Evolutionary conservation across 2,113 vertebrate genomes (phyloP), one percentile per base, ranked within the genome.

Genomic region (Pseudonaja textilis): DNA sequence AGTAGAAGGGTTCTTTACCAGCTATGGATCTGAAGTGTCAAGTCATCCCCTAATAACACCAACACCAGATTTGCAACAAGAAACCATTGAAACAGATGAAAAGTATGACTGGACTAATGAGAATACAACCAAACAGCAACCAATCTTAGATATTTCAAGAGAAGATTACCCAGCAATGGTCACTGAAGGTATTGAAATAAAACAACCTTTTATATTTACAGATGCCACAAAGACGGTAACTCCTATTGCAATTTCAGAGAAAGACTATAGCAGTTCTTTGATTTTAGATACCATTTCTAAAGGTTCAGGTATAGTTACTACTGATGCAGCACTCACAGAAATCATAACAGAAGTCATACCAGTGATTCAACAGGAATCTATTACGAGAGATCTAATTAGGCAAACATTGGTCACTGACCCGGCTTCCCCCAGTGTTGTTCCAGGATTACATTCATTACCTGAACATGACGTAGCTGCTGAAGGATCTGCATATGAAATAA

Each of bases 401-500:
- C 94, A 93, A 39, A 92, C 95, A 34, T n/a, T 54, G 93, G 55
- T 34, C 91, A 87, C 89, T n/a, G n/a, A 39, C 47, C 34, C 26
- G 18, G 81, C 26, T 10, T 34, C 50, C 26, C 34, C 39, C 34
- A n/a, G 42, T 52, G 55, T 50, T 14, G 56, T 92, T 18, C 25
- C 91, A 88, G 26, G 1, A 0, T 86, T 96, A 5, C 45, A 93
- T 45, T 42, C 92, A 89, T 93, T 90, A 42, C 88, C 59, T 92
- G 50, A 29, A 0, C 94, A 91, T 45, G 94, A 95, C 12, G 90
- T 95, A 59, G 69, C 81, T 93, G 87, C 23, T 3, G 94, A 95
- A 86, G 96, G 96, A 50, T 97, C 97, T 69, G 95, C 96, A 61
- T 97, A 93, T 52, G 93, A 56, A 22, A 96, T 92, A 85, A 93